Evolutionary conservation across 2,888 invertebrate genomes (phyloP).

Genomic region (Brenthis daphne): DNA sequence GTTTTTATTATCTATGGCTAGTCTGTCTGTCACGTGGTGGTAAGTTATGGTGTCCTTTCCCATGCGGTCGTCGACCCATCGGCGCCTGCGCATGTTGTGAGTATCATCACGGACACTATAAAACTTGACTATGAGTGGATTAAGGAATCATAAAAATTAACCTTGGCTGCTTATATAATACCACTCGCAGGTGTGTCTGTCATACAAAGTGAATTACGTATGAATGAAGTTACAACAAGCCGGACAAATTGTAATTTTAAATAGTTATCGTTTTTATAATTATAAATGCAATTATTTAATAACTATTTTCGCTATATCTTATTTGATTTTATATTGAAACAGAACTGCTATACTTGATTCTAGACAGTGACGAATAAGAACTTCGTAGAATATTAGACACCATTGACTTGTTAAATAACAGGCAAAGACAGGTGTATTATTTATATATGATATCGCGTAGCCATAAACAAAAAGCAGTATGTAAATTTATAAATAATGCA

Average conservation of each 20-base stretch:
- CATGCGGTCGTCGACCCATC: constrained; percentile 54
- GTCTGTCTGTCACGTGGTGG: constrained; percentile 32
- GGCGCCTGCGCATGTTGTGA: constrained; percentile 51
- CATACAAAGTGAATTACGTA: constrained; percentile 20
- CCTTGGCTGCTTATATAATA: constrained; percentile 50
- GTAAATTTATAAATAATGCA: constrained; percentile 30
- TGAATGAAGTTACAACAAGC: constrained; percentile 11
- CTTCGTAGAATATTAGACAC: no score
- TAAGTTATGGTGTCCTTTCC: constrained; percentile 41
- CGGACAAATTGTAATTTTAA: constrained; percentile 1
- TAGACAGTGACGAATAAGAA: no score
- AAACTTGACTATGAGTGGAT: constrained; percentile 53
- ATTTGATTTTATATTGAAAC: no score
- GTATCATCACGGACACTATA: constrained; percentile 51
- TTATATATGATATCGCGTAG: background rate
- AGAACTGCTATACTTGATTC: no score
- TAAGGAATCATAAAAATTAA: constrained; percentile 60
- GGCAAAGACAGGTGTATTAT: background rate
- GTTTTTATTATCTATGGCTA: constrained; percentile 6
- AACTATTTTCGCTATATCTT: no score
- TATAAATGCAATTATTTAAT: background rate
- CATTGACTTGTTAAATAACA: background rate
- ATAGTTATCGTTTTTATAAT: constrained; percentile 13
- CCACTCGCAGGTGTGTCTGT: constrained; percentile 19
- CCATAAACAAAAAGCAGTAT: constrained; percentile 25